Conservation (phyloP, 1,140 invertebrate genomes). For the Neelides sp. region DNA sequence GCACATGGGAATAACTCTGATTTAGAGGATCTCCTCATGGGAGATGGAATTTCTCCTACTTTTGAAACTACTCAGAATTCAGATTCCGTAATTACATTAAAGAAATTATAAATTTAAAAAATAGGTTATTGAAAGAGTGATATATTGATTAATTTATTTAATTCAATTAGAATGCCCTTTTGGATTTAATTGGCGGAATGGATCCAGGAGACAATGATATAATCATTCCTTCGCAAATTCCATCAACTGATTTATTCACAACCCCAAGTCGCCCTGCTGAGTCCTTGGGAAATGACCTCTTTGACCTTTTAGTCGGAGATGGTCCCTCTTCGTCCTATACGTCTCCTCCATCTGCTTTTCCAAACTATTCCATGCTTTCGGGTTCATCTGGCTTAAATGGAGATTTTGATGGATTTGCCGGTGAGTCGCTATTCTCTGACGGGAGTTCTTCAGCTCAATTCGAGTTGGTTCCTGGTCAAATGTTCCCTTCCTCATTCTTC, state of each 20-base stretch:
- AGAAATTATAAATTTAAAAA: background rate
- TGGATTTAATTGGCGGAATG: constrained; percentile 56
- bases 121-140: too few relatives aligned
- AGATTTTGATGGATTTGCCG: background rate
- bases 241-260: background rate
- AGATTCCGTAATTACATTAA: constrained; percentile 27
- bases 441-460: constrained; percentile 8
- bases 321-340: background rate
- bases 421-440: too few relatives aligned
- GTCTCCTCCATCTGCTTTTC: constrained; percentile 10
- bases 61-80: constrained; percentile 34
- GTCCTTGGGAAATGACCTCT: too few relatives aligned
- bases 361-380: constrained; percentile 17
- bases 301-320: background rate
- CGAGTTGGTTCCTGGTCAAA: constrained; percentile 28
- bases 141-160: constrained; percentile 27
- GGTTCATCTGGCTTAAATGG: constrained; percentile 13
- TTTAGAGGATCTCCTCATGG: constrained; percentile 36
- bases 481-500: constrained; percentile 24
- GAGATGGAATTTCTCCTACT: constrained; percentile 23
- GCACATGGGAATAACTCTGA: constrained; percentile 30
- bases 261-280: too few relatives aligned
- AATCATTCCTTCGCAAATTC: constrained; percentile 31
- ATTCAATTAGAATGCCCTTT: constrained; percentile 57
- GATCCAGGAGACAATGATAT: constrained; percentile 33